phyloP scores from a whole-genome alignment of 2,797 vertebrate species.

The Coreius guichenoti region DNA sequence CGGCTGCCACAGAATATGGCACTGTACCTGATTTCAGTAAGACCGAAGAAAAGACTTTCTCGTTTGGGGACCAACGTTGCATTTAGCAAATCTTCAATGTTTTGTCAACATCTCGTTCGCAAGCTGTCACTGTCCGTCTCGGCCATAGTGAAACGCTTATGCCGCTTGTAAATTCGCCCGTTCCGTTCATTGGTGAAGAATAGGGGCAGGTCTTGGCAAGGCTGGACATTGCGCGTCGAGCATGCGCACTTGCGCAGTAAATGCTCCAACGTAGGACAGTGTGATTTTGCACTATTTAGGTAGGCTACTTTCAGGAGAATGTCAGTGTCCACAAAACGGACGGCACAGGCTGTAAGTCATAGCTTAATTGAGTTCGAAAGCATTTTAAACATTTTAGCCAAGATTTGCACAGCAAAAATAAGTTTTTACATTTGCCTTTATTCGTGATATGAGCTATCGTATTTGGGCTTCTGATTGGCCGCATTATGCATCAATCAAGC shows the following conservation, averaged over 20 bases:
- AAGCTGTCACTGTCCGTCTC: constrained; percentile 26
- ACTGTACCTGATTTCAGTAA: constrained; percentile 11
- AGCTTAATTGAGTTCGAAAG: not conserved
- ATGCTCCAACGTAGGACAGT: constrained; percentile 4
- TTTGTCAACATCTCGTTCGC: constrained; percentile 62
- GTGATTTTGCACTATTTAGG: constrained; percentile 5
- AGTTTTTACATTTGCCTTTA: not conserved
- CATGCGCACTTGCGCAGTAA: constrained; percentile 57
- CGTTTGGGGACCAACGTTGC: constrained; percentile 52
- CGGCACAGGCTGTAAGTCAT: not conserved
- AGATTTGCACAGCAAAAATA: not conserved
- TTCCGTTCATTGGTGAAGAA: constrained; percentile 60
- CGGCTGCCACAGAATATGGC: not conserved
- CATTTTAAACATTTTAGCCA: not conserved
- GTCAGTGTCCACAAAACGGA: not conserved
- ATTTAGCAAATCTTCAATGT: constrained; percentile 63
- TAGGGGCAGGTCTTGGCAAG: constrained; percentile 55
- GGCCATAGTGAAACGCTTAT: constrained; percentile 28
- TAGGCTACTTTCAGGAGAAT: not conserved
- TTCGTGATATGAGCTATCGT: too few species aligned
- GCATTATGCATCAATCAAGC: constrained; percentile 3
- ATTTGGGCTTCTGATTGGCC: constrained; percentile 28
- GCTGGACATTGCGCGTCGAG: constrained; percentile 23
- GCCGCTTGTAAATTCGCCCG: constrained; percentile 42
- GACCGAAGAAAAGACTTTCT: not conserved